A percentile compares a stretch with the other conserved stretches of the same genome.
Conservation (phyloP, 2,888 invertebrate genomes). For the Isotomurus palustris region DNA sequence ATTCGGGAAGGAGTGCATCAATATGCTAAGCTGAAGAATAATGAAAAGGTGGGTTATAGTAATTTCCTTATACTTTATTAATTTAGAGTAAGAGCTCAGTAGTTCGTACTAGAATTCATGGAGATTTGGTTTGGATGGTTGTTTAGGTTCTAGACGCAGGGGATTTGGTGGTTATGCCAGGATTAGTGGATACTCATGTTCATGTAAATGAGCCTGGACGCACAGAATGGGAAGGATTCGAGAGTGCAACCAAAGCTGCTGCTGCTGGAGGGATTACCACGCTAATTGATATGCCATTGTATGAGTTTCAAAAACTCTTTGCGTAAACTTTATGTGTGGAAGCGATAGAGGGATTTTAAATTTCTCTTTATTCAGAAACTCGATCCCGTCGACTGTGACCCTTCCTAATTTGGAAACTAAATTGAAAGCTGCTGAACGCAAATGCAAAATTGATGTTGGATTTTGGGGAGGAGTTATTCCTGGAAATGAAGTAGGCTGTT, state of each 20-base stretch:
- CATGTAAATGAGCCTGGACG: slow-evolving; percentile 70
- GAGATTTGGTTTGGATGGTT: background rate
- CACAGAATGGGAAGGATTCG: slow-evolving; percentile 67
- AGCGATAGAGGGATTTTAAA: no score
- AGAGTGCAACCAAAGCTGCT: slow-evolving; percentile 65
- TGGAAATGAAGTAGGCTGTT: slow-evolving; percentile 57
- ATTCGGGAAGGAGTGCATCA: slow-evolving; percentile 47
- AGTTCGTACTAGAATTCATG: no score
- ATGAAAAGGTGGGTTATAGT: background rate
- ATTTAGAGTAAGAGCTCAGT: no score
- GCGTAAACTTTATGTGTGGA: background rate
- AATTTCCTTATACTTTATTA: no score
- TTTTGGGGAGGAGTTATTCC: slow-evolving; percentile 77
- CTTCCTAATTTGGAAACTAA: slow-evolving; percentile 60
- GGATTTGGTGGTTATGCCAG: slow-evolving; percentile 60
- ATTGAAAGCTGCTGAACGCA: slow-evolving; percentile 57
- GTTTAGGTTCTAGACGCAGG: slow-evolving; percentile 51
- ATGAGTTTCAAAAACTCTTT: slow-evolving; percentile 46
- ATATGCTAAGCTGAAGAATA: background rate
- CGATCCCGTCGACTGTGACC: slow-evolving; percentile 66
- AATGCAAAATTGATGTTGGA: slow-evolving; percentile 64
- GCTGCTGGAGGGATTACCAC: slow-evolving; percentile 69
- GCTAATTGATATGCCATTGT: slow-evolving; percentile 69
- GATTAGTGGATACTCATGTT: slow-evolving; percentile 67
- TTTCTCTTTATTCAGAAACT: slow-evolving; percentile 60